Conservation (phyloP, 2,888 invertebrate genomes). For the Erebia aethiops region DNA sequence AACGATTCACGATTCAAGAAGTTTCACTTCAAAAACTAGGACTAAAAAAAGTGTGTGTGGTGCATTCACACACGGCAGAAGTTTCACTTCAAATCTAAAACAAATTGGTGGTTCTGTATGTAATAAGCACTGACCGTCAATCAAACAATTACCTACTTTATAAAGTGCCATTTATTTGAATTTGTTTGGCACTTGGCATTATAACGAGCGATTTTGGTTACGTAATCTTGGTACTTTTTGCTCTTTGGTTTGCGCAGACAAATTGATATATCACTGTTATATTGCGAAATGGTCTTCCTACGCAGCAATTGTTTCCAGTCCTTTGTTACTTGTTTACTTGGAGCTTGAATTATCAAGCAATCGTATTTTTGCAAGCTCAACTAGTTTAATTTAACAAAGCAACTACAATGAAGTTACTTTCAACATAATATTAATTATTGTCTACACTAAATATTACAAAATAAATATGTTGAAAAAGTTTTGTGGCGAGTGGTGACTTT, state of each 20-base stretch:
- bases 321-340: conserved; percentile 35
- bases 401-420: not conserved
- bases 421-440: not conserved
- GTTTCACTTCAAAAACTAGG: no score
- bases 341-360: conserved; percentile 15
- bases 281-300: conserved; percentile 53
- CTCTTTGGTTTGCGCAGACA: conserved; percentile 35
- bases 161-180: conserved; percentile 31
- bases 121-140: conserved; percentile 26
- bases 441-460: not conserved
- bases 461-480: not conserved
- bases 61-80: no score
- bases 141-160: conserved; percentile 26
- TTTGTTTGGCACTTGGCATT: conserved; percentile 30
- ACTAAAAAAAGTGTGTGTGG: no score
- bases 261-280: conserved; percentile 52
- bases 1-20: no score
- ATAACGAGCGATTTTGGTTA: conserved; percentile 32
- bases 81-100: not conserved
- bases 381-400: not conserved
- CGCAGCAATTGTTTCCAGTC: conserved; percentile 45
- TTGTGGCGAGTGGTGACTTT: not conserved
- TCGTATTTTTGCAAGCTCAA: conserved; percentile 5
- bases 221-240: conserved; percentile 35
- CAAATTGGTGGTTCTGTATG: not conserved